Evolutionary conservation across 1,140 invertebrate genomes (phyloP).

Genomic region (Drosophila takahashii): DNA sequence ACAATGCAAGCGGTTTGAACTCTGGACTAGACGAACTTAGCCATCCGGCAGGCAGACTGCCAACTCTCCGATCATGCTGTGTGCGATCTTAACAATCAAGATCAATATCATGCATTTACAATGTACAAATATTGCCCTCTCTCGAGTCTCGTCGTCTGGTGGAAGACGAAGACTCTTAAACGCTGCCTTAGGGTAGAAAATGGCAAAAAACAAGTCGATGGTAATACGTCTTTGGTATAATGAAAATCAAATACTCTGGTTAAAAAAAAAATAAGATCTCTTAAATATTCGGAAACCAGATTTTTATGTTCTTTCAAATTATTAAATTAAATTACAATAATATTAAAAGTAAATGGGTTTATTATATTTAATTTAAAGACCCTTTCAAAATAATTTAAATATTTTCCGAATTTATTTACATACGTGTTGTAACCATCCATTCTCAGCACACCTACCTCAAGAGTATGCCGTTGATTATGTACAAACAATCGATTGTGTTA

Average conservation of each 20-base stretch:
- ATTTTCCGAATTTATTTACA: neutral
- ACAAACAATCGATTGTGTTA: slow-evolving; percentile 49
- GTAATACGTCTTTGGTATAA: slow-evolving; percentile 1
- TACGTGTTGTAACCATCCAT: neutral
- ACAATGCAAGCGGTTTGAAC: slow-evolving; percentile 77
- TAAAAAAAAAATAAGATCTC: too few relatives aligned
- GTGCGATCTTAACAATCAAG: slow-evolving; percentile 80
- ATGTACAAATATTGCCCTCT: slow-evolving; percentile 75
- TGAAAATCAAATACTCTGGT: slow-evolving; percentile 48
- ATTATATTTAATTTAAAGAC: too few relatives aligned
- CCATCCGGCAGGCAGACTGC: slow-evolving; percentile 15
- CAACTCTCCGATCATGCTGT: slow-evolving; percentile 61
- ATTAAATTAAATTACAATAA: too few relatives aligned
- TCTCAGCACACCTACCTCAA: neutral
- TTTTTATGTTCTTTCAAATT: too few relatives aligned
- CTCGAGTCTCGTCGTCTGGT: slow-evolving; percentile 23
- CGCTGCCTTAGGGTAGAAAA: slow-evolving; percentile 44
- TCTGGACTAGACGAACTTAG: slow-evolving; percentile 44
- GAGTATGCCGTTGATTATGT: slow-evolving; percentile 28
- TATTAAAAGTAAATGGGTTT: too few relatives aligned
- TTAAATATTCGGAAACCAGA: too few relatives aligned
- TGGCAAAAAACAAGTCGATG: slow-evolving; percentile 27
- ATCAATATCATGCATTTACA: slow-evolving; percentile 77
- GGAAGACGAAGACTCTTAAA: slow-evolving; percentile 32
- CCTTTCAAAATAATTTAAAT: neutral